phyloP scores from a whole-genome alignment of 1,140 invertebrate genomes.

The Drosophila biarmipes region DNA sequence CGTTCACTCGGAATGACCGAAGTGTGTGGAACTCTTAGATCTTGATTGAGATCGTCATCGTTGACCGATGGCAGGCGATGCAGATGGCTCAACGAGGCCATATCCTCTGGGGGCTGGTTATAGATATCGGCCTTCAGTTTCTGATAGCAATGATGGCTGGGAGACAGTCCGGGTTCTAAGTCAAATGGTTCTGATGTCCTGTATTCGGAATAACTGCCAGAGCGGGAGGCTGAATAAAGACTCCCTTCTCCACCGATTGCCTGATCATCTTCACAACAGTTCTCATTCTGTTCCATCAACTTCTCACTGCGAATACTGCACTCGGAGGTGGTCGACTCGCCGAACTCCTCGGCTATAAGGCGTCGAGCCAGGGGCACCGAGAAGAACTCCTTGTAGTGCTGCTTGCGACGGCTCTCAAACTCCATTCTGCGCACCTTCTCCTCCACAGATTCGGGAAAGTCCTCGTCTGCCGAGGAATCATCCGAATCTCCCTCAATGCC shows the following conservation, averaged over 20 bases:
- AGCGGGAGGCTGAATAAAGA: background rate
- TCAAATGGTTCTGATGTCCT: background rate
- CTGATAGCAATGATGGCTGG: conserved; percentile 56
- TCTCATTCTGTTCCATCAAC: rapidly evolving
- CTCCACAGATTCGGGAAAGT: conserved; percentile 61
- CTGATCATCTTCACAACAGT: background rate
- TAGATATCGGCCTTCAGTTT: conserved; percentile 31
- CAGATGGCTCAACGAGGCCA: conserved; percentile 4
- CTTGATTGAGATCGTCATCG: background rate
- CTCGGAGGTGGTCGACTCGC: conserved; percentile 14
- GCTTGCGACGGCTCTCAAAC: conserved; percentile 62
- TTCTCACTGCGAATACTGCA: background rate
- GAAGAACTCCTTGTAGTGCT: conserved; percentile 62
- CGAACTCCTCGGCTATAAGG: conserved; percentile 59
- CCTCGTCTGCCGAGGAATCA: conserved; percentile 64
- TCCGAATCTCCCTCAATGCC: conserved; percentile 66
- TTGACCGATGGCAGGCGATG: background rate
- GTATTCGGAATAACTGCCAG: background rate
- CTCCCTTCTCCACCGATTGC: background rate
- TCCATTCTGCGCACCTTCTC: conserved; percentile 57
- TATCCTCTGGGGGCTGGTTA: background rate
- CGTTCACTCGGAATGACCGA: background rate
- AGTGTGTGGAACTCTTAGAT: background rate
- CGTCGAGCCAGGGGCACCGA: conserved; percentile 59
- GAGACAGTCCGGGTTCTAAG: conserved; percentile 39